phyloP scores from a whole-genome alignment of 2,113 vertebrate species.

The Caloenas nicobarica region DNA sequence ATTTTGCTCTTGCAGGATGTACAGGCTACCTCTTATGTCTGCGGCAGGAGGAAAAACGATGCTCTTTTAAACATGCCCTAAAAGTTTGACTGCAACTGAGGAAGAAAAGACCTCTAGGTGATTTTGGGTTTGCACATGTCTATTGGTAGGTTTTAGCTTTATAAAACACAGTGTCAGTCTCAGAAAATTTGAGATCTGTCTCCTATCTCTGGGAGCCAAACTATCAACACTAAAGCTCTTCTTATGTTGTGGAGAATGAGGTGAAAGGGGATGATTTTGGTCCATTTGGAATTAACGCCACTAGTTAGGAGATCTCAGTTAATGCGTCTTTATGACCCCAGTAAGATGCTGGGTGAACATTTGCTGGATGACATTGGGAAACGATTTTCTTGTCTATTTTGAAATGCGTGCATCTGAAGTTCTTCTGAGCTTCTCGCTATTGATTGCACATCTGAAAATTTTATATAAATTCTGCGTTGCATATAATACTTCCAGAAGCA shows the following conservation, averaged over 20 bases:
- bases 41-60: neutral
- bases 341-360: accelerated
- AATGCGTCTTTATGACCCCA: neutral
- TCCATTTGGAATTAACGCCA: neutral
- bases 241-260: neutral
- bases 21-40: neutral
- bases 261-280: neutral
- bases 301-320: neutral
- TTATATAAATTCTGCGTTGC: neutral
- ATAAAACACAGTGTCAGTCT: neutral
- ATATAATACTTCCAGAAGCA: neutral
- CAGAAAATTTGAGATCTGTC: neutral
- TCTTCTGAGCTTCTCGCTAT: neutral
- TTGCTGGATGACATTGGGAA: neutral
- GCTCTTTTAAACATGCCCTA: neutral
- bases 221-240: too few species aligned
- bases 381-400: neutral
- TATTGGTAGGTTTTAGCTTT: neutral
- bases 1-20: neutral
- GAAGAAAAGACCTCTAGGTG: neutral
- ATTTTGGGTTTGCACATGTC: neutral
- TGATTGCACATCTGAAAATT: neutral
- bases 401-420: neutral
- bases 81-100: neutral
- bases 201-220: neutral